phyloP scores from a whole-genome alignment of 2,888 invertebrate species.

The Lithophane socia region DNA sequence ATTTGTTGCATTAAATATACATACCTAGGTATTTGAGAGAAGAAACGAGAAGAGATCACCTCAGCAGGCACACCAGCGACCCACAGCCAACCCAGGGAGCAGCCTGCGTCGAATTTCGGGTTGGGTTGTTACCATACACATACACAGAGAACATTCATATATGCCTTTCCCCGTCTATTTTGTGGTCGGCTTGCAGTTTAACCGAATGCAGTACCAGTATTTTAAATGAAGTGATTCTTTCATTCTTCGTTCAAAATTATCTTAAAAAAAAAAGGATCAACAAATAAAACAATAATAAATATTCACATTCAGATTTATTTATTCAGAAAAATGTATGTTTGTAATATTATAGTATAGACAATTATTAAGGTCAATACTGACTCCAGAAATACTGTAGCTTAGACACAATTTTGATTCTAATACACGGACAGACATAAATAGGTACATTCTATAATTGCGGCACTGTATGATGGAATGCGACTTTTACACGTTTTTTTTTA shows the following conservation, averaged over 20 bases:
- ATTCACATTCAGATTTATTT: constrained; percentile 16
- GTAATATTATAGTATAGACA: not conserved
- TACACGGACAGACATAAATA: not conserved
- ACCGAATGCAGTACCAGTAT: not conserved
- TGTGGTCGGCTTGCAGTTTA: not conserved
- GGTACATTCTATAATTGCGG: not conserved
- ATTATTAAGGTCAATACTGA: not conserved
- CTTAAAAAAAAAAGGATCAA: not conserved
- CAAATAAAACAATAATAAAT: not conserved
- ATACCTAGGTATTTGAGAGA: not conserved
- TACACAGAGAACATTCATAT: not conserved
- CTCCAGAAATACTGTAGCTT: not conserved
- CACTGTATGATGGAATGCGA: not conserved
- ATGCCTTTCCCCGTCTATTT: not conserved
- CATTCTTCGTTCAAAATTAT: no score
- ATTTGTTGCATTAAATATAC: not conserved
- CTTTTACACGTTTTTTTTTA: not conserved
- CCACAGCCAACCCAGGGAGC: not conserved
- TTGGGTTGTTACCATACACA: not conserved
- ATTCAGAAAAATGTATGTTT: constrained; percentile 7
- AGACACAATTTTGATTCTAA: not conserved
- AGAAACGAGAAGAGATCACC: not conserved
- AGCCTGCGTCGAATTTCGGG: not conserved
- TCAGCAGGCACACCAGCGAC: not conserved
- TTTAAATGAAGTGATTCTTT: no score